Percentiles rank a stretch among this genome's conserved stretches.
Conservation (phyloP, 2,888 invertebrate genomes). For the Eugnorisma glareosa region DNA sequence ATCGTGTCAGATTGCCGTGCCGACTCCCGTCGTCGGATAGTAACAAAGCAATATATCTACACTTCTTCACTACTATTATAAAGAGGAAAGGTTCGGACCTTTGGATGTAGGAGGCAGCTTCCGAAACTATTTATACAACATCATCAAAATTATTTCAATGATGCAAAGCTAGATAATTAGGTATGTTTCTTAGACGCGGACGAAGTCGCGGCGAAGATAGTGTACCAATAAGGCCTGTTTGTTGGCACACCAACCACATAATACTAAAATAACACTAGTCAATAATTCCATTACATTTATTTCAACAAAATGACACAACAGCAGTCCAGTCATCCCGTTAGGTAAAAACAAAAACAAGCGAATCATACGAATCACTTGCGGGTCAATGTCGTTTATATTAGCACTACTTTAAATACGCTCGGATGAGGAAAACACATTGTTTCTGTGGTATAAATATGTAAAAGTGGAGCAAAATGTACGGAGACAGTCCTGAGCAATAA, state of each 20-base stretch:
- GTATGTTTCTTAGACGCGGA: not conserved
- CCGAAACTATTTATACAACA: not conserved
- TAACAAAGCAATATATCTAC: not conserved
- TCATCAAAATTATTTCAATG: no score
- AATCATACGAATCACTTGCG: conserved; percentile 30
- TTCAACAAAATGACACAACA: conserved; percentile 17
- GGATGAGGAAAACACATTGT: conserved; percentile 44
- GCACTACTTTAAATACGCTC: conserved; percentile 29
- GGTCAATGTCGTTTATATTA: conserved; percentile 57
- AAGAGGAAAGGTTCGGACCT: not conserved
- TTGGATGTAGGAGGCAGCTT: not conserved
- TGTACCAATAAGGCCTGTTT: not conserved
- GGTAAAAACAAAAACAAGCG: conserved; percentile 41
- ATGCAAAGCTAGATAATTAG: not conserved
- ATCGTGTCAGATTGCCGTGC: not conserved
- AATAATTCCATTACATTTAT: conserved; percentile 8
- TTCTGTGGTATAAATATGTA: not conserved
- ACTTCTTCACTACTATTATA: not conserved
- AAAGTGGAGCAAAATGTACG: no score
- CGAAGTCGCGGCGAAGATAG: not conserved
- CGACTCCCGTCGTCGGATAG: not conserved
- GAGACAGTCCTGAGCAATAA: not conserved
- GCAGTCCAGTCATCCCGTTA: conserved; percentile 23
- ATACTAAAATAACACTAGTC: not conserved
- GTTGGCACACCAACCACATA: not conserved